A percentile compares a stretch with the other conserved stretches of the same genome.
Conservation (phyloP, 2,113 vertebrate genomes). For the Lipophrys pholis region DNA sequence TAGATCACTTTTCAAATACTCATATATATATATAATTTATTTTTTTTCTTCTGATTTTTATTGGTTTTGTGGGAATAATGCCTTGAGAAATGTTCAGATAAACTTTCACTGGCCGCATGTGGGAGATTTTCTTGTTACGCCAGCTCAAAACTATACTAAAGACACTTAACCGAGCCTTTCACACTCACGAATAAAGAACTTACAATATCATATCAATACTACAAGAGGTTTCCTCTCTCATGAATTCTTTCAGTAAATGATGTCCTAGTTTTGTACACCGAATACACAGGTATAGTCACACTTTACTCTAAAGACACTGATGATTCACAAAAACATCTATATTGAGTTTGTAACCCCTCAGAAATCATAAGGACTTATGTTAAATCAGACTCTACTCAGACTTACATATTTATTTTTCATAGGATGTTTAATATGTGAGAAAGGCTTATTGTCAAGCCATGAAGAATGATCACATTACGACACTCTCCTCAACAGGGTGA, state of each 20-base stretch:
- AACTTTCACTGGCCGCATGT: too few species aligned
- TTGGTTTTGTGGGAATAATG: too few species aligned
- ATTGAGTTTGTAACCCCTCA: slow-evolving; percentile 8
- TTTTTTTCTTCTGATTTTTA: too few species aligned
- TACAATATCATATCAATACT: slow-evolving; percentile 38
- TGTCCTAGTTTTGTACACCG: slow-evolving; percentile 43
- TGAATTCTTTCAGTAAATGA: slow-evolving; percentile 3
- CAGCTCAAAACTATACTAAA: not conserved
- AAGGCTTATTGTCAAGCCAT: slow-evolving; percentile 18
- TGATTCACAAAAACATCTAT: slow-evolving; percentile 48
- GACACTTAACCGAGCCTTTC: not conserved
- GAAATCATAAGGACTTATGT: slow-evolving; percentile 24
- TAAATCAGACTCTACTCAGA: slow-evolving; percentile 32
- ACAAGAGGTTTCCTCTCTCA: slow-evolving; percentile 30
- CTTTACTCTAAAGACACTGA: slow-evolving; percentile 46
- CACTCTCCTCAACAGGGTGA: slow-evolving; percentile 14
- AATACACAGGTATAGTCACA: slow-evolving; percentile 38
- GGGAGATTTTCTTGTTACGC: too few species aligned
- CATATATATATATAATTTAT: too few species aligned
- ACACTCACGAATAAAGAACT: slow-evolving; percentile 53
- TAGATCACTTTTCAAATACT: too few species aligned
- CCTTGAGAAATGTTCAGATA: too few species aligned
- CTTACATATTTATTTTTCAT: slow-evolving; percentile 16
- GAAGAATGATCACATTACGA: slow-evolving; percentile 21
- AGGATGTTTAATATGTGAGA: slow-evolving; percentile 27